These are phyloP conservation scores for Hylomyscus alleni DNA, from an alignment of 2,797 vertebrate species.

Conservation along the genomic window DNA sequence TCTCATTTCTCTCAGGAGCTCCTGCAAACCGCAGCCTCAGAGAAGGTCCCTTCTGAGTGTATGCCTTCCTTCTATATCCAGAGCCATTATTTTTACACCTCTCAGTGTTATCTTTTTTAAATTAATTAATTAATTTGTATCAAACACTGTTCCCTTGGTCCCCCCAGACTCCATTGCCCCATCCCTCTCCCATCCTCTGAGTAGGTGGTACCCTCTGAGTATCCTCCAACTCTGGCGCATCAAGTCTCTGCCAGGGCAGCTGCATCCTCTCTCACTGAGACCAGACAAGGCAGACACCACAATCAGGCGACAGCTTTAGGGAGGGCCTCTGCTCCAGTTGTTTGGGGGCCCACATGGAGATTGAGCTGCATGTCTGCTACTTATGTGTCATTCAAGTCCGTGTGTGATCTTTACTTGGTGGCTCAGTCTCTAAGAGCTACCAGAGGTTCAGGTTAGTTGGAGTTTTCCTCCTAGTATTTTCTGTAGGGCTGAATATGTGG, in stretches of 20 bases:
- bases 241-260: not conserved
- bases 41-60: not conserved
- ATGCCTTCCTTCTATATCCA: not conserved
- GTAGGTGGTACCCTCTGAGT: not conserved
- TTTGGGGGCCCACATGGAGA: not conserved
- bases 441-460: not conserved
- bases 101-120: not conserved
- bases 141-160: not conserved
- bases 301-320: not conserved
- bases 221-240: not conserved
- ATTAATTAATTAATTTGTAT: not conserved
- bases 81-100: not conserved
- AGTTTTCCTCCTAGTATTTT: not conserved
- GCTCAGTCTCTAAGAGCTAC: not conserved
- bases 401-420: not conserved
- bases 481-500: not conserved
- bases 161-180: not conserved
- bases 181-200: not conserved
- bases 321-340: not conserved
- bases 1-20: not conserved
- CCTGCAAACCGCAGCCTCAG: not conserved
- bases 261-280: not conserved
- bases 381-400: not conserved
- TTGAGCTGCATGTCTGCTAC: not conserved
- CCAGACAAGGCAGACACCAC: not conserved